phyloP scores from a whole-genome alignment of 2,888 invertebrate genomes.

The Dynastes maya region DNA sequence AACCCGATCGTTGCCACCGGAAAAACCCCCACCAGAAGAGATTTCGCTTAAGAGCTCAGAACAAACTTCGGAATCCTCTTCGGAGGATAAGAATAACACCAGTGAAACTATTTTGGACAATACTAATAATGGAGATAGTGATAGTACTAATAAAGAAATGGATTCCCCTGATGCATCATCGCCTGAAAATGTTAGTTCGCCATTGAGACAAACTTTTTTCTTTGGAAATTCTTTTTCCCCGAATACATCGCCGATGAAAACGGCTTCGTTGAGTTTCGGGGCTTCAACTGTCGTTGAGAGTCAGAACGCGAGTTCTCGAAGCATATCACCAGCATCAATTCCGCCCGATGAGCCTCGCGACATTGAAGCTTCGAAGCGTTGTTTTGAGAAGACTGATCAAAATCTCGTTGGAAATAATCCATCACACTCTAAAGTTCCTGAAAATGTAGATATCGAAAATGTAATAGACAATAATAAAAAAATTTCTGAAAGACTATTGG shows the following conservation, averaged over 20 bases:
- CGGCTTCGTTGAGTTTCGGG: slow-evolving; percentile 49
- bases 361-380: slow-evolving; percentile 13
- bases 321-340: not conserved
- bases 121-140: slow-evolving; percentile 5
- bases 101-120: slow-evolving; percentile 43
- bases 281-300: slow-evolving; percentile 36
- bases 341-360: not conserved
- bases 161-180: not conserved
- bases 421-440: slow-evolving; percentile 49
- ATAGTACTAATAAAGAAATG: slow-evolving; percentile 1
- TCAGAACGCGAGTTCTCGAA: slow-evolving; percentile 1
- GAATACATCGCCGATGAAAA: slow-evolving; percentile 21
- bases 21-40: slow-evolving; percentile 1
- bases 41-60: slow-evolving; percentile 71
- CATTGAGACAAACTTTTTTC: slow-evolving; percentile 23
- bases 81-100: not conserved
- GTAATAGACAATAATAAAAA: slow-evolving; percentile 39
- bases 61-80: slow-evolving; percentile 58
- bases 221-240: slow-evolving; percentile 33
- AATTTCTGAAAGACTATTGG: not conserved
- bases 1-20: slow-evolving; percentile 44
- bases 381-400: slow-evolving; percentile 48
- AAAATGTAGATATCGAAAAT: slow-evolving; percentile 51
- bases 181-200: slow-evolving; percentile 19
- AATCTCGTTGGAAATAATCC: slow-evolving; percentile 35